phyloP scores from a whole-genome alignment of 2,113 vertebrate species.

The Tringa solitaria region DNA sequence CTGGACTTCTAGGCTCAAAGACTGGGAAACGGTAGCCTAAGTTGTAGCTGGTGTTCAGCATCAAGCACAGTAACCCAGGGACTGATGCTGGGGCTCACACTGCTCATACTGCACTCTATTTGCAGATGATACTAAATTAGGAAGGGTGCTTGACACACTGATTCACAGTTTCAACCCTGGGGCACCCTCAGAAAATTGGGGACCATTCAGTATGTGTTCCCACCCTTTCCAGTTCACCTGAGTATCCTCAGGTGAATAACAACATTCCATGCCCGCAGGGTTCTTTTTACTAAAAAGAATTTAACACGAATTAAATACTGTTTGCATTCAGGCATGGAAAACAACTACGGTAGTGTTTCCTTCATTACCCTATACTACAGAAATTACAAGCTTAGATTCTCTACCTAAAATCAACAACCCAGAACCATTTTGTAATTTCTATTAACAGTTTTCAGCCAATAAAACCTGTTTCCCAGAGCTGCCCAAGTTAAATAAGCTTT shows the following conservation, averaged over 20 bases:
- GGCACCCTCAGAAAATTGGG: neutral
- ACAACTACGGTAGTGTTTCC: neutral
- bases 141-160: neutral
- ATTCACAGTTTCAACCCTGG: neutral
- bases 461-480: neutral
- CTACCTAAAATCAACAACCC: neutral
- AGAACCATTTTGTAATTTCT: neutral
- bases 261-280: neutral
- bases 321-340: neutral
- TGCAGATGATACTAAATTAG: neutral
- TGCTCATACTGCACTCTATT: neutral
- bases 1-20: neutral
- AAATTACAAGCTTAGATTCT: neutral
- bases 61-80: neutral
- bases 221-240: neutral
- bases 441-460: neutral
- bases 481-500: neutral
- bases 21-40: neutral
- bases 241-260: neutral
- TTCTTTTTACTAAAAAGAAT: neutral
- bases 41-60: neutral
- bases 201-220: neutral
- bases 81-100: neutral
- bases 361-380: neutral
- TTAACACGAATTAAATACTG: neutral